phyloP scores from a whole-genome alignment of 2,113 vertebrate genomes.

The Eulacestoma nigropectus region DNA sequence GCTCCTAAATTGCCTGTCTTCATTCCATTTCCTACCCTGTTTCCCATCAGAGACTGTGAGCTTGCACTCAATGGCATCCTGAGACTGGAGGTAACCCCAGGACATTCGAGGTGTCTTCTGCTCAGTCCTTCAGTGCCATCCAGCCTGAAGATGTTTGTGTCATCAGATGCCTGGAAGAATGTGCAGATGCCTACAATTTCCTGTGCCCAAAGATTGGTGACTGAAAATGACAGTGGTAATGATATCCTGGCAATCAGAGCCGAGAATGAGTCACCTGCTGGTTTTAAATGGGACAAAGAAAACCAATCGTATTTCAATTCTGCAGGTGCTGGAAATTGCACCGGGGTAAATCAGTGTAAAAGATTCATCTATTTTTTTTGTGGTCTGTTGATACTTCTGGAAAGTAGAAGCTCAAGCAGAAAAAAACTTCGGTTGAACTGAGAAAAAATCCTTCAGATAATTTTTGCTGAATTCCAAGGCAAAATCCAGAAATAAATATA shows the following conservation, averaged over 20 bases:
- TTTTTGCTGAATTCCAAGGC: neutral
- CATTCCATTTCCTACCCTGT: neutral
- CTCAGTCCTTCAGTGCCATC: neutral
- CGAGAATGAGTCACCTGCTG: slow-evolving; percentile 18
- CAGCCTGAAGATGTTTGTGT: neutral
- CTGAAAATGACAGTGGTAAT: slow-evolving; percentile 13
- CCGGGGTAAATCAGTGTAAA: neutral
- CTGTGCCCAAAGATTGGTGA: neutral
- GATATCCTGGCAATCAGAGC: slow-evolving; percentile 36
- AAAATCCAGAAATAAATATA: neutral
- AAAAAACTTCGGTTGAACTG: neutral
- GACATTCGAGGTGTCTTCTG: neutral
- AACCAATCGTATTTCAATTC: neutral
- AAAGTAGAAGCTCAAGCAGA: neutral
- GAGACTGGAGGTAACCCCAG: neutral
- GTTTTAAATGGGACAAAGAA: neutral
- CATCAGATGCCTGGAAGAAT: neutral
- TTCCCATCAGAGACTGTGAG: neutral
- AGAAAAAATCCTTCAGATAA: neutral
- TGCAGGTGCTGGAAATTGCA: slow-evolving; percentile 1
- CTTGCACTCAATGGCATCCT: neutral
- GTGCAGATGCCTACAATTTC: neutral
- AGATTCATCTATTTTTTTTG: neutral
- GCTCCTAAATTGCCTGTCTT: neutral
- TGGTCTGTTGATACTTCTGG: neutral